Conservation (phyloP, 2,797 vertebrate species). For the Emydoidea blandingii region DNA sequence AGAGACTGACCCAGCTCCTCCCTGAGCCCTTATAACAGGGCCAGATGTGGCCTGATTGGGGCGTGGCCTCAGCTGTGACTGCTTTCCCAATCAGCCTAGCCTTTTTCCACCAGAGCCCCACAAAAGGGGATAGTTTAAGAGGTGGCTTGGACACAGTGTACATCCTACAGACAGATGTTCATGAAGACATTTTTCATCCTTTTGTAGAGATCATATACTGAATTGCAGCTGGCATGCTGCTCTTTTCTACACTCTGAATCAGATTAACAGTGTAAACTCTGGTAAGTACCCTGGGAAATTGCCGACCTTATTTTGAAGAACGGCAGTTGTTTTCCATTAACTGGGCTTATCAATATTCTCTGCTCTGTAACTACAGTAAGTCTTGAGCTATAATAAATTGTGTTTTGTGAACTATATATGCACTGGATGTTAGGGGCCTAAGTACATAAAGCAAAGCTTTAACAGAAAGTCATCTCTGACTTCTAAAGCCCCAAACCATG, state of each 20-base stretch:
- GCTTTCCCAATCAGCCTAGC: too few relatives aligned
- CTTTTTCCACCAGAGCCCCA: too few relatives aligned
- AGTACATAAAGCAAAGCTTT: too few relatives aligned
- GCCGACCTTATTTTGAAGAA: neutral
- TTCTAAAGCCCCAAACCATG: too few relatives aligned
- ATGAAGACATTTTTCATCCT: neutral
- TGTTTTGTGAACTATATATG: too few relatives aligned
- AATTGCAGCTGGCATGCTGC: neutral
- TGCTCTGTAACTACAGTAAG: neutral
- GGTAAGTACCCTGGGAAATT: neutral
- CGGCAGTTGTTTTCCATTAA: fast-evolving
- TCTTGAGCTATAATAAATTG: too few relatives aligned
- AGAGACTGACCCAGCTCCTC: too few relatives aligned
- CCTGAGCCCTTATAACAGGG: too few relatives aligned
- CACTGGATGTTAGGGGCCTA: too few relatives aligned
- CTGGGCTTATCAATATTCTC: neutral
- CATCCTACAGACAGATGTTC: fast-evolving
- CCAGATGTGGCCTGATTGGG: too few relatives aligned
- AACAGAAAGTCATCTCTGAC: too few relatives aligned
- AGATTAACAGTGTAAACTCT: neutral
- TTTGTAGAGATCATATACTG: neutral
- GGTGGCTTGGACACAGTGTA: neutral
- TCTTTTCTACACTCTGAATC: neutral
- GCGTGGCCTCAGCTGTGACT: too few relatives aligned
- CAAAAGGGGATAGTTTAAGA: neutral